Evolutionary conservation across 2,113 vertebrate species (phyloP).

Genomic region (Onychorhynchus coronatus): DNA sequence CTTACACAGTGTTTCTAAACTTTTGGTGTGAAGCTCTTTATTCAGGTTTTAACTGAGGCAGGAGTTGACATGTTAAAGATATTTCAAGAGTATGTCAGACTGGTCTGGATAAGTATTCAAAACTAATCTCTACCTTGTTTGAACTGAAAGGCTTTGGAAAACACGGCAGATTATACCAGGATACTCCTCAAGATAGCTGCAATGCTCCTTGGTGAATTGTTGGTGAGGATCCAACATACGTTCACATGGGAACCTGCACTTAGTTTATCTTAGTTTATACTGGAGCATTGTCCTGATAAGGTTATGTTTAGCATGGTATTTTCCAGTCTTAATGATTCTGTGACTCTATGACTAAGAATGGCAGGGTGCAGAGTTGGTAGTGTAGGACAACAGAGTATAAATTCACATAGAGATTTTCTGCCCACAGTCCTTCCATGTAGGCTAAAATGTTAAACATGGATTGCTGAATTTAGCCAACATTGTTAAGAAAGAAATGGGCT

Average conservation of each 20-base stretch:
- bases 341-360: not conserved
- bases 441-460: not conserved
- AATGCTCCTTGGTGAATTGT: not conserved
- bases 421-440: not conserved
- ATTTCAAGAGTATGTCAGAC: not conserved
- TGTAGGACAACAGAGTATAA: not conserved
- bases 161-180: not conserved
- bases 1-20: not conserved
- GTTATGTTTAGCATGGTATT: not conserved
- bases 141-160: not conserved
- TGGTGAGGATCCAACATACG: not conserved
- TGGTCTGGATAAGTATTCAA: not conserved
- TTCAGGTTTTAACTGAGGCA: not conserved
- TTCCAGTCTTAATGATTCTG: not conserved
- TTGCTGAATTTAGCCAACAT: not conserved
- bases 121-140: not conserved
- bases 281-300: not conserved
- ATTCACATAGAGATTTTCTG: not conserved
- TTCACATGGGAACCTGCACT: not conserved
- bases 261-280: not conserved
- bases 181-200: not conserved
- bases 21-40: not conserved
- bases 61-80: not conserved
- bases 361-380: not conserved
- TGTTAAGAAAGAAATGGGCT: not conserved